Percentiles rank a stretch among this genome's conserved stretches.
Evolutionary conservation across 2,797 vertebrate species (phyloP).

Genomic region (Pangasius krempfi): DNA sequence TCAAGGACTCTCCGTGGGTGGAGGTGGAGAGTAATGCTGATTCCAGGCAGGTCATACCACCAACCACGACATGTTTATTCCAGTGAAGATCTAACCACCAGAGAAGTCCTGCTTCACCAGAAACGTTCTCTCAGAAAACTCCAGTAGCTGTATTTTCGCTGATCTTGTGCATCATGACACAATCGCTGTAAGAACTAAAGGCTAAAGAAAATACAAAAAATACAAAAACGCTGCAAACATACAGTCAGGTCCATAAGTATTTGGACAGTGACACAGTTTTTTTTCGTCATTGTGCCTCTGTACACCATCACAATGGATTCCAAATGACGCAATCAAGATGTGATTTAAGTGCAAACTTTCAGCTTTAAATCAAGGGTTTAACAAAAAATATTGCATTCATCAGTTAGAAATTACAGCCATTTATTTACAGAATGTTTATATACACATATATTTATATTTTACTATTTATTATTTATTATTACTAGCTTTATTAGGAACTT

Average conservation of each 20-base stretch:
- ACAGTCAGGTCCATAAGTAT: too few species aligned
- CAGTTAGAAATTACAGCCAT: too few species aligned
- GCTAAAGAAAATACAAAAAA: background rate
- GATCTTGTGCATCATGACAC: background rate
- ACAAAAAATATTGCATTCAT: too few species aligned
- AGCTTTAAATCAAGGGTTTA: too few species aligned
- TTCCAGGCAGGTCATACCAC: constrained; percentile 40
- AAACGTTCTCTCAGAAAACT: constrained; percentile 15
- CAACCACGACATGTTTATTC: constrained; percentile 28
- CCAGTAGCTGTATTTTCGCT: background rate
- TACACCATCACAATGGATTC: too few species aligned
- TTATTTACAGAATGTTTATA: too few species aligned
- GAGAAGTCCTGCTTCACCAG: constrained; percentile 43
- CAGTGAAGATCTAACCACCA: constrained; percentile 14
- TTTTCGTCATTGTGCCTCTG: too few species aligned
- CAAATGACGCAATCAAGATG: too few species aligned
- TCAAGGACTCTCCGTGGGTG: constrained; percentile 52
- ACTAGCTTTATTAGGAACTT: background rate
- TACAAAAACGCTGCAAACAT: background rate
- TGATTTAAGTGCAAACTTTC: too few species aligned
- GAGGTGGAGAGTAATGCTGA: constrained; percentile 24
- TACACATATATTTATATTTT: too few species aligned
- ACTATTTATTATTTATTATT: too few species aligned
- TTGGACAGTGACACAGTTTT: too few species aligned
- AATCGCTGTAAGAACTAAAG: background rate